Percentiles rank a stretch among this genome's conserved stretches.
Conservation (phyloP, 2,797 vertebrate species). For the Oreonectes daqikongensis region DNA sequence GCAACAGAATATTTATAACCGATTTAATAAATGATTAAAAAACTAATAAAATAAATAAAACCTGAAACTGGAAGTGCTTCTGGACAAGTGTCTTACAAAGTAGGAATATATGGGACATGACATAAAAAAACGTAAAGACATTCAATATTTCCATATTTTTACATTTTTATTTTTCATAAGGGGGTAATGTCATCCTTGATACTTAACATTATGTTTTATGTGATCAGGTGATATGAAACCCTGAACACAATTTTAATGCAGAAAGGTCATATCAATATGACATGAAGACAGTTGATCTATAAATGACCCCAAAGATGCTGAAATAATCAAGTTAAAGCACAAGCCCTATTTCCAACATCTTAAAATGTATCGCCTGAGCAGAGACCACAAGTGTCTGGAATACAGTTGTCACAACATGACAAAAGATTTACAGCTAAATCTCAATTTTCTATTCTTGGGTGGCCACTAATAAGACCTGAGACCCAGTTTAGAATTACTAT, state of each 20-base stretch:
- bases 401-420: not conserved
- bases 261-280: slow-evolving; percentile 9
- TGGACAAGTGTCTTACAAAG: no score
- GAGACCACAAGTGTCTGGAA: slow-evolving; percentile 9
- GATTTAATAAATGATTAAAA: no score
- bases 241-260: slow-evolving; percentile 3
- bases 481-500: slow-evolving; percentile 29
- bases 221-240: not conserved
- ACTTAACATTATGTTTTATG: slow-evolving; percentile 1
- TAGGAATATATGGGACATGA: no score
- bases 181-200: not conserved
- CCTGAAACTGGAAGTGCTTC: no score
- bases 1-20: no score
- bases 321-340: slow-evolving; percentile 24
- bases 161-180: slow-evolving; percentile 8
- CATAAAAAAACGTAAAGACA: not conserved
- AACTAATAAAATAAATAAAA: no score
- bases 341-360: not conserved
- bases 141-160: not conserved
- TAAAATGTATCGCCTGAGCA: slow-evolving; percentile 41
- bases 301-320: not conserved
- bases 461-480: slow-evolving; percentile 17
- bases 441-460: not conserved
- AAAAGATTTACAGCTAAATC: slow-evolving; percentile 28
- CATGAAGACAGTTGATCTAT: not conserved